Base-by-base conservation (phyloP, 2,113 vertebrate species). In the Tragulus kanchil region DNA sequence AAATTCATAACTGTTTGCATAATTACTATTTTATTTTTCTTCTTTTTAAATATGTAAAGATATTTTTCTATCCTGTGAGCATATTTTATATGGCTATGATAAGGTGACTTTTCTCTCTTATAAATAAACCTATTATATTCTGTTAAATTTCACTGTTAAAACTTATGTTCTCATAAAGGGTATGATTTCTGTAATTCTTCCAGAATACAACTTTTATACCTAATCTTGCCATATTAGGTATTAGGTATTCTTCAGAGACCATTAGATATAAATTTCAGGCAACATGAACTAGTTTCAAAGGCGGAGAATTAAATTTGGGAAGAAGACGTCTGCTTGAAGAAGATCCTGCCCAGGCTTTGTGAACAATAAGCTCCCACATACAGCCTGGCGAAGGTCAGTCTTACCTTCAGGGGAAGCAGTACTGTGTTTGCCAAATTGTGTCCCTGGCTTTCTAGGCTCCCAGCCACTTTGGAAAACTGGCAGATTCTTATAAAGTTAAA, bases 141-240 rank as follows among this genome's bases (percentile, higher is more conserved):
- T 65, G 48, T 82, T 96, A 91, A 93, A 83, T 95, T 95, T 79
- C 42, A 65, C 36, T 94, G 67, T 92, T 94, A 28, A 90, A 92
- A 95, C 62, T 95, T 89, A 95, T 91, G 48, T 69, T 91, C 73
- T 79, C 86, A 78, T 89, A 89, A 94, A 92, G 54, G 59, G 36
- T 78, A 86, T 31, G n/a, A 31, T 82, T 96, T 93, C 82, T 85
- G 14, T 89, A 88, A 85, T 25, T 65, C 78, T 82, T 84, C 14
- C 75, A 59, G 64, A 77, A 96, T 88, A 54, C 31, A 94, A 19
- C 36, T 82, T 94, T 90, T 85, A 91, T 89, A 77, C 17, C 50
- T 82, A 88, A 91, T 71, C 61, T 50, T 93, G 36, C 52, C 65
- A 36, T 36, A 36, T 36, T 36, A 36, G 54, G 21, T 23, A 85